Base-by-base conservation (phyloP, 2,888 invertebrate genomes). In the Ochropleura leucogaster region DNA sequence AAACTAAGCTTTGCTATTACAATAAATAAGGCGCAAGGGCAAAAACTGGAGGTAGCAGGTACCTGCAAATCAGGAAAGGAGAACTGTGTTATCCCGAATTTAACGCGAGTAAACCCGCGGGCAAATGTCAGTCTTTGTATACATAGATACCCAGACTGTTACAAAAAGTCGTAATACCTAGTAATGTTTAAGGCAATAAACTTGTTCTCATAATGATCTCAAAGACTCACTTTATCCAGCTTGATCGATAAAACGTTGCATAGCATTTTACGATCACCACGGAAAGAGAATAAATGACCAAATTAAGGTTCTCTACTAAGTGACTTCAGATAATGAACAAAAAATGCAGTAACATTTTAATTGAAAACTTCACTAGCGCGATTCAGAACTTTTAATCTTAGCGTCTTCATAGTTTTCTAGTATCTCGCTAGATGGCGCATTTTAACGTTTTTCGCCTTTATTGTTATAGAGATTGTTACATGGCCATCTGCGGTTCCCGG, bases 381-480 rank as follows among this genome's bases (percentile, higher is more conserved):
- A 72, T 83, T 49, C 44, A 80, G 40, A 55, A 62, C 16, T 44
- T 49, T 47, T 44, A 62, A 42, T 20, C 53, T 44, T 66, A 49
- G 10, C 44, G 20, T 53, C 60, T 49, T 63, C n/a, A 44, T 75
- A 75, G 81, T 80, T 66, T 20, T 5, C 49, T 20, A 40, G 10
- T 62, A 63, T 53, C 47, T 71, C 71, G 55, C 74, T 78, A 85
- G 73, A 74, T 82, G 73, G 79, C 72, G 57, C 42, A 60, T 60
- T 84, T 77, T 68, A 82, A 82, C n/a, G 66, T 53, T 77, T 80
- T 72, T 55, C 62, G 53, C 65, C 60, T 75, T 79, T 83, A 85
- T 64, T 67, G 64, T 83, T 83, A 83, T 82, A 79, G 68, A 83
- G 72, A 83, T 83, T 83, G 84, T 83, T 83, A 83, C 85, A 83